Evolutionary conservation across 1,140 invertebrate species (phyloP).

Genomic region (Gonatopus flavifemur): DNA sequence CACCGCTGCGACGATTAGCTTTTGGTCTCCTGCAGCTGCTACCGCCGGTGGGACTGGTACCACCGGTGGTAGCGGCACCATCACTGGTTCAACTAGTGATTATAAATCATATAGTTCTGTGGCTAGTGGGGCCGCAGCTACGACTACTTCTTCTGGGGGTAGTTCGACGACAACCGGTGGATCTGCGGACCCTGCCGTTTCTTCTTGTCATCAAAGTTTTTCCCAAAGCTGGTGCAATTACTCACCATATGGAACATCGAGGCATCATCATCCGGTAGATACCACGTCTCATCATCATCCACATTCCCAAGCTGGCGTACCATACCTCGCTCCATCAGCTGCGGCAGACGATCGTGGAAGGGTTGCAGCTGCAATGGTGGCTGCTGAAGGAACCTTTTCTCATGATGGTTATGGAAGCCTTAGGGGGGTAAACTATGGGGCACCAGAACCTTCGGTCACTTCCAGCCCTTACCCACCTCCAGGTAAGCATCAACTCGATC

Average conservation of each 20-base stretch:
- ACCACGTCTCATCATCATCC: constrained; percentile 61
- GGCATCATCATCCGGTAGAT: constrained; percentile 62
- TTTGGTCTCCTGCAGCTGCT: constrained; percentile 70
- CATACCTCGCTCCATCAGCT: constrained; percentile 64
- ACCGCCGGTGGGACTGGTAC: constrained; percentile 57
- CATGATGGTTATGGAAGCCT: constrained; percentile 74
- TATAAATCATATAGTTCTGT: constrained; percentile 64
- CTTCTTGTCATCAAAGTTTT: constrained; percentile 73
- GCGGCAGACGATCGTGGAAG: constrained; percentile 68
- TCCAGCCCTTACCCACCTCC: constrained; percentile 78
- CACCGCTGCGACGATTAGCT: constrained; percentile 62
- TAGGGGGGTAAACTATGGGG: constrained; percentile 72
- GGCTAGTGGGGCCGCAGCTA: constrained; percentile 54
- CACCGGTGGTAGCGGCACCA: constrained; percentile 56
- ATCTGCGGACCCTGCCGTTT: constrained; percentile 60
- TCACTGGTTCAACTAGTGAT: constrained; percentile 56
- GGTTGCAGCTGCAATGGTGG: constrained; percentile 63
- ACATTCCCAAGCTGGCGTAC: constrained; percentile 55
- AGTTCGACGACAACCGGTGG: constrained; percentile 61
- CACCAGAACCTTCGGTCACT: constrained; percentile 72
- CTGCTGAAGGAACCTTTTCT: constrained; percentile 71
- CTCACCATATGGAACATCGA: constrained; percentile 65
- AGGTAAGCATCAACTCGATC: constrained; percentile 65
- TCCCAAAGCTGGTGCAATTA: constrained; percentile 75
- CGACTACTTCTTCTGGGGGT: constrained; percentile 63